phyloP scores from a whole-genome alignment of 2,113 vertebrate species.

The Oplegnathus fasciatus region DNA sequence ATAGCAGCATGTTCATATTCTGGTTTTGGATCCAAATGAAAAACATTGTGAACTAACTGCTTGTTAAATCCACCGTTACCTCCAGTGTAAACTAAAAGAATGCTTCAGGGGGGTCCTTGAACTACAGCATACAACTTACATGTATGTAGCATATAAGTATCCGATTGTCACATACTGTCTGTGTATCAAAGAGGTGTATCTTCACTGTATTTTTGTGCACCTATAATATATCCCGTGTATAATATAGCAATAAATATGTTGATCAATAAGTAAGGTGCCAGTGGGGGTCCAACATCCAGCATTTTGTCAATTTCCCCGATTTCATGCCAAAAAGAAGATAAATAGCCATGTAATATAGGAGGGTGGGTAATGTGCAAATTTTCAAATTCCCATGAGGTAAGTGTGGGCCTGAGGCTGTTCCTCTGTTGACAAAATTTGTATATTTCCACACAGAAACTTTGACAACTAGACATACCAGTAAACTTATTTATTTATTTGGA shows the following conservation, averaged over 20 bases:
- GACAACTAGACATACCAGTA: background rate
- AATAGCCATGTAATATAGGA: constrained; percentile 7
- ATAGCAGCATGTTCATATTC: constrained; percentile 1
- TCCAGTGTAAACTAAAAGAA: background rate
- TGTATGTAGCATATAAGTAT: background rate
- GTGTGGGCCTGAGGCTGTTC: background rate
- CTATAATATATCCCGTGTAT: background rate
- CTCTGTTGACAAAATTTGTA: background rate
- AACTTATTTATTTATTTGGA: constrained; percentile 1
- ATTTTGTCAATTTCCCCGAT: background rate
- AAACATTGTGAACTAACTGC: constrained; percentile 4
- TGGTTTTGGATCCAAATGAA: constrained; percentile 10
- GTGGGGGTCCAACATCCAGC: background rate
- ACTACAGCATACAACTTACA: background rate
- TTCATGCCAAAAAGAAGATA: background rate
- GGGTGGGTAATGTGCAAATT: background rate
- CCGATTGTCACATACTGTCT: background rate
- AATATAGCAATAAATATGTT: background rate
- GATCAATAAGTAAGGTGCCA: background rate
- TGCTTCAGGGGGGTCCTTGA: constrained; percentile 10
- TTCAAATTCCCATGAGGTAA: constrained; percentile 6
- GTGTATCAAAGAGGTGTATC: background rate
- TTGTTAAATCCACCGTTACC: background rate
- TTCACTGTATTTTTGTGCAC: background rate
- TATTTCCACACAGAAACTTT: constrained; percentile 11